These are phyloP conservation scores for Periophthalmodon schlosseri DNA, from an alignment of 2,113 vertebrate genomes.

Conservation along the genomic window DNA sequence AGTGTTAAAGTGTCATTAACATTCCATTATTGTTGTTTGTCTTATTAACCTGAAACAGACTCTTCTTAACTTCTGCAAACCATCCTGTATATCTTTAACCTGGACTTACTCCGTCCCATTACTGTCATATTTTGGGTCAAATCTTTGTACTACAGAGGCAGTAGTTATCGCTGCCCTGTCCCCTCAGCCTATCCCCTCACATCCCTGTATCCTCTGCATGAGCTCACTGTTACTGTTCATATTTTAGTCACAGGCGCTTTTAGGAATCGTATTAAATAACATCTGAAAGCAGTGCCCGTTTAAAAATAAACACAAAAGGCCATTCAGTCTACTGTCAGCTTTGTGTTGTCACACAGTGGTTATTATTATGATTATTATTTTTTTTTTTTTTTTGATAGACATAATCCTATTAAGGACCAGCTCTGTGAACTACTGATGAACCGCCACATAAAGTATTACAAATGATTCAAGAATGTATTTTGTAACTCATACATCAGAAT, in stretches of 20 bases:
- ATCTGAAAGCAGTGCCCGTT: constrained; percentile 24
- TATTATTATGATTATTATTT: no score
- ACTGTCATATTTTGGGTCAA: not conserved
- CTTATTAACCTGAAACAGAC: not conserved
- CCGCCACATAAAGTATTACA: no score
- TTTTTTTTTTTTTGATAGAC: no score
- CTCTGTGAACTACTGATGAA: no score
- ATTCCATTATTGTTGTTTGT: not conserved
- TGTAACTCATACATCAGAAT: no score
- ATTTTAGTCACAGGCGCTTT: constrained; percentile 16
- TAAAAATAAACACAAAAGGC: not conserved
- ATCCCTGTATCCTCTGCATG: constrained; percentile 51
- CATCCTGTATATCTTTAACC: not conserved
- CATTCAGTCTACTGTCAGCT: not conserved
- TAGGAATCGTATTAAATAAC: not conserved
- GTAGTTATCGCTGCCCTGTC: constrained; percentile 53
- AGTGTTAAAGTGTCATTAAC: not conserved
- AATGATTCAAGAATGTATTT: no score
- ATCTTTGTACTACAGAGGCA: not conserved
- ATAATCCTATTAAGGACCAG: no score
- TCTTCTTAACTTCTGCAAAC: not conserved
- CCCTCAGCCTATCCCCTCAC: constrained; percentile 70
- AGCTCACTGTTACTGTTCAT: constrained; percentile 20
- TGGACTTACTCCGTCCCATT: not conserved
- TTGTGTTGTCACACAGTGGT: no score